Percentiles rank a stretch among this genome's conserved stretches.
Evolutionary conservation across 2,888 invertebrate species (phyloP).

Genomic region (Campoplex nolae): DNA sequence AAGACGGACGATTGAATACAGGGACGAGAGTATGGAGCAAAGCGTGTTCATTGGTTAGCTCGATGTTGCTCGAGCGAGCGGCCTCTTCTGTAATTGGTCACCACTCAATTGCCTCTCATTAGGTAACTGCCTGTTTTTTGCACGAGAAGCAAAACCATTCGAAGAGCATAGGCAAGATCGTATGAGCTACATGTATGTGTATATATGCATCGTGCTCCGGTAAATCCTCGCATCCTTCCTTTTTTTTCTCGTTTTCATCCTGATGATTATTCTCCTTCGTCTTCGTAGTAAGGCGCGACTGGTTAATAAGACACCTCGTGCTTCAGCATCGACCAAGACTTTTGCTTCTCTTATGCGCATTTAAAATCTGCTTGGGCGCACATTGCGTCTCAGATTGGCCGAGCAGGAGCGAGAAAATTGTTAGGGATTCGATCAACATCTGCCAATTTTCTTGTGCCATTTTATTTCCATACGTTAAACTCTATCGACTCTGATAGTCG

Average conservation of each 20-base stretch:
- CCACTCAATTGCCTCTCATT: constrained; percentile 83
- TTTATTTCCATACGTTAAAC: constrained; percentile 5
- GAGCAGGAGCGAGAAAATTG: constrained; percentile 38
- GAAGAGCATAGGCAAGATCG: not conserved
- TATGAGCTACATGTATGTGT: not conserved
- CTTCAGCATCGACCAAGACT: constrained; percentile 6
- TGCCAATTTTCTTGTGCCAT: constrained; percentile 32
- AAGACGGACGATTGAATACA: constrained; percentile 62
- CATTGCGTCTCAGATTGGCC: not conserved
- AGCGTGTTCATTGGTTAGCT: constrained; percentile 78
- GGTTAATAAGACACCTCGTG: constrained; percentile 39
- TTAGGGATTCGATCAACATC: constrained; percentile 43
- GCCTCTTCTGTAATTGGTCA: constrained; percentile 82
- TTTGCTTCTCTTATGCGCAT: not conserved
- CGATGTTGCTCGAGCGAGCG: constrained; percentile 76
- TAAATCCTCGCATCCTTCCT: not conserved
- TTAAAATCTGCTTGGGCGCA: constrained; percentile 13
- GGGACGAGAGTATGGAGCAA: constrained; percentile 66
- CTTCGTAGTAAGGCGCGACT: constrained; percentile 19
- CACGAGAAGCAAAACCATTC: constrained; percentile 48
- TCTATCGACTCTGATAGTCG: not conserved
- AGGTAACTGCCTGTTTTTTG: constrained; percentile 77
- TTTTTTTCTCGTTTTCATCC: constrained; percentile 14
- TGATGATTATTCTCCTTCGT: constrained; percentile 22
- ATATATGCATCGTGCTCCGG: constrained; percentile 14